phyloP scores from a whole-genome alignment of 2,113 vertebrate genomes.

The Patagioenas fasciata region DNA sequence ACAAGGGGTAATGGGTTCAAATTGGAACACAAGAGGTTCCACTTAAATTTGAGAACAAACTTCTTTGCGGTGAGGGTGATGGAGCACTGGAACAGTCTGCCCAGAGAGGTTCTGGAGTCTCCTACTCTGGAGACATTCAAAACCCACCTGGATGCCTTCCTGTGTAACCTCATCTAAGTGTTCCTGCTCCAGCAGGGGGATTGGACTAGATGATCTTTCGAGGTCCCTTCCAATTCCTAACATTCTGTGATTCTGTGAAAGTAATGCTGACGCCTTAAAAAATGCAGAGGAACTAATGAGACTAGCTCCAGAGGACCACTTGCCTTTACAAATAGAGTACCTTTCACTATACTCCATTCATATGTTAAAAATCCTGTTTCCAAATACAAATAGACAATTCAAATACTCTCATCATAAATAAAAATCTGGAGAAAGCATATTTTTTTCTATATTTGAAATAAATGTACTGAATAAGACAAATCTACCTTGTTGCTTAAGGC shows the following conservation, averaged over 20 bases:
- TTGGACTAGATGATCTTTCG: no score
- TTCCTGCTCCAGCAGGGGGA: no score
- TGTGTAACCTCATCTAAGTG: no score
- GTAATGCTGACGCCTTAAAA: background rate
- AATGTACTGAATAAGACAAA: background rate
- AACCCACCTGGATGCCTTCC: no score
- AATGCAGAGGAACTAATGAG: background rate
- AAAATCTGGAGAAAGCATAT: background rate
- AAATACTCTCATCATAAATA: background rate
- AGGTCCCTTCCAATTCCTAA: no score
- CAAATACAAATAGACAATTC: background rate
- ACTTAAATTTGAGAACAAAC: no score
- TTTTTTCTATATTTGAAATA: background rate
- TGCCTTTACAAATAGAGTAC: background rate
- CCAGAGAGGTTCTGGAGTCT: no score
- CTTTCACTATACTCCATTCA: background rate
- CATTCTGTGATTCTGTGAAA: background rate
- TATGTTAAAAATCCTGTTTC: background rate
- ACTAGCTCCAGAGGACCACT: background rate
- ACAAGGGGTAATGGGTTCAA: no score
- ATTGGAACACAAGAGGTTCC: no score
- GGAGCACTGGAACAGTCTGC: no score
- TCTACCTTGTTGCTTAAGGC: background rate
- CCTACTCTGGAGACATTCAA: no score
- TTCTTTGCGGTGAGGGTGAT: no score